phyloP scores from a whole-genome alignment of 2,113 vertebrate genomes.

The Cyanoderma ruficeps region DNA sequence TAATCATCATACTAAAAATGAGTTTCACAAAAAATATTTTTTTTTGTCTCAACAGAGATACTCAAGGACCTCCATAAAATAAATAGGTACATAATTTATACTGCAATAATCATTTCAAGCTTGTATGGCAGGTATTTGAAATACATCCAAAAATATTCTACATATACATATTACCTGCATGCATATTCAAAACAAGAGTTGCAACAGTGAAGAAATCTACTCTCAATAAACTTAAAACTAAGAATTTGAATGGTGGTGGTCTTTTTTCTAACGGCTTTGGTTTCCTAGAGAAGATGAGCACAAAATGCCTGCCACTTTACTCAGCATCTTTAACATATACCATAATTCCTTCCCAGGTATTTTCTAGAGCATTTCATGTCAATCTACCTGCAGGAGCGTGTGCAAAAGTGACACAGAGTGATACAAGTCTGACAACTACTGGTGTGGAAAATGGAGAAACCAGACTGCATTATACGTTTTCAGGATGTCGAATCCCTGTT shows the following conservation, averaged over 20 bases:
- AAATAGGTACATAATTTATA: background rate
- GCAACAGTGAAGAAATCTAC: background rate
- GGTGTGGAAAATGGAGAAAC: conserved; percentile 60
- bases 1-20: background rate
- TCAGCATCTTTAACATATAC: conserved; percentile 67
- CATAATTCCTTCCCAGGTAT: conserved; percentile 71
- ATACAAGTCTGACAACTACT: conserved; percentile 67
- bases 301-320: conserved; percentile 71
- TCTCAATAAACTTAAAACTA: conserved; percentile 14
- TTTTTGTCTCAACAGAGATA: background rate
- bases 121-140: background rate
- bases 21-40: background rate
- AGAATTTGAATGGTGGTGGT: background rate
- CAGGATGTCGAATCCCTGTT: background rate
- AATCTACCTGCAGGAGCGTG: conserved; percentile 77
- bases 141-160: background rate
- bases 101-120: background rate
- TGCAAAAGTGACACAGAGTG: conserved; percentile 77
- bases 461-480: conserved; percentile 4
- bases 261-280: background rate
- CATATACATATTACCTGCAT: background rate
- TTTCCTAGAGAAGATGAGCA: conserved; percentile 8
- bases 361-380: conserved; percentile 74
- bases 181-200: background rate
- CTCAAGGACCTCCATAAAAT: background rate